Percentiles rank a stretch among this genome's conserved stretches.
phyloP scores from a whole-genome alignment of 2,888 invertebrate genomes.

The Creontiades dilutus region DNA sequence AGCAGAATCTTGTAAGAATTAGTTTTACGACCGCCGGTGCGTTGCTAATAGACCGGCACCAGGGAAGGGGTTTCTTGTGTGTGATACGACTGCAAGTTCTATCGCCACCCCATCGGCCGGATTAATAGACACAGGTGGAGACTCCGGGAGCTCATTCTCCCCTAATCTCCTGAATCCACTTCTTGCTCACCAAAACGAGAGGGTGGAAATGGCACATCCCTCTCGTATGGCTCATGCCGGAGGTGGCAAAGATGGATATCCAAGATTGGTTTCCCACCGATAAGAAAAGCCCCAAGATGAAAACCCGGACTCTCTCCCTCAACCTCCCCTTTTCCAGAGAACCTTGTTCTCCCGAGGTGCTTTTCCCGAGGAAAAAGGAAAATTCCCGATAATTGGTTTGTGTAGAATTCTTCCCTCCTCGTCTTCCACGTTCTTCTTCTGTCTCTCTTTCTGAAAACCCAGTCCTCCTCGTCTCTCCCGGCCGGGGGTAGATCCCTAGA shows the following conservation, averaged over 20 bases:
- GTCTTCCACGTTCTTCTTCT: constrained; percentile 1
- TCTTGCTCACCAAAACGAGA: not conserved
- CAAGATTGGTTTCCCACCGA: constrained; percentile 53
- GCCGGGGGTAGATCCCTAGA: constrained; percentile 1
- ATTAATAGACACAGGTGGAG: not conserved
- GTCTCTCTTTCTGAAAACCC: not conserved
- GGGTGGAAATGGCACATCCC: not conserved
- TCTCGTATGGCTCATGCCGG: not conserved
- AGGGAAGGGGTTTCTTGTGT: no score
- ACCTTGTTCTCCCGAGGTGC: constrained; percentile 34
- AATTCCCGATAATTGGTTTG: constrained; percentile 66
- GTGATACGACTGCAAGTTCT: no score
- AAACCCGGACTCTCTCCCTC: not conserved
- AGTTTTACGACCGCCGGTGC: no score
- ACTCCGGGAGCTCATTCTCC: not conserved
- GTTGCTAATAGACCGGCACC: no score
- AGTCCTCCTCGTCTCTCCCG: not conserved
- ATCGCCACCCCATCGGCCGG: not conserved
- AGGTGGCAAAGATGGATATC: constrained; percentile 53
- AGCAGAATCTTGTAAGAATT: no score
- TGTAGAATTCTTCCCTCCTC: constrained; percentile 43
- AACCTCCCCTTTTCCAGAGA: no score
- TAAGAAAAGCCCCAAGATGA: constrained; percentile 10
- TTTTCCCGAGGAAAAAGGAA: constrained; percentile 26
- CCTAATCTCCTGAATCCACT: constrained; percentile 8